Percentiles rank a stretch among this genome's conserved stretches.
Evolutionary conservation across 2,113 vertebrate species (phyloP).

Genomic region (Cephalopholis sonnerati): DNA sequence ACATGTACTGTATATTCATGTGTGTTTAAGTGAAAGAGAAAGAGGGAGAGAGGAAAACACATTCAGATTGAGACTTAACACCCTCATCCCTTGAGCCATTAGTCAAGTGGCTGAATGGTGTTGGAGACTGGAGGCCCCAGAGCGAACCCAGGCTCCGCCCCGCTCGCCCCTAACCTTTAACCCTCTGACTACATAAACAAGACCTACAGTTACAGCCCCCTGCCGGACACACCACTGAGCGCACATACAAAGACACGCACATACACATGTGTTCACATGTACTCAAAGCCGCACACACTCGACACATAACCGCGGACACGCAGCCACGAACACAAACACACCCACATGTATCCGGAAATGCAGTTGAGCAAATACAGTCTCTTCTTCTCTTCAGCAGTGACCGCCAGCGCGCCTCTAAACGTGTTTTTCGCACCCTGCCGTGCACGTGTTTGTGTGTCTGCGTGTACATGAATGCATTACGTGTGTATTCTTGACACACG

Average conservation of each 20-base stretch:
- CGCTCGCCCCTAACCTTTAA: constrained; percentile 79
- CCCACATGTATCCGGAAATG: constrained; percentile 41
- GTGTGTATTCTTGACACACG: constrained; percentile 44
- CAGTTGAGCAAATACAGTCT: constrained; percentile 29
- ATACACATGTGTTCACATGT: constrained; percentile 62
- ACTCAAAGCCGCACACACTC: constrained; percentile 17
- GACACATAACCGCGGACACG: no score
- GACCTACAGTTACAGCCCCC: constrained; percentile 81
- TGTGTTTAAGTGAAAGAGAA: constrained; percentile 27
- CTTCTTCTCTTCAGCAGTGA: constrained; percentile 14
- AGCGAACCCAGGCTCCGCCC: constrained; percentile 71
- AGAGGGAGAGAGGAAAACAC: constrained; percentile 37
- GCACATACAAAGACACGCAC: constrained; percentile 67
- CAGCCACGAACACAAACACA: constrained; percentile 14
- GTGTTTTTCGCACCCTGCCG: not conserved
- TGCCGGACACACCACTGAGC: constrained; percentile 71
- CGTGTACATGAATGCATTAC: constrained; percentile 28
- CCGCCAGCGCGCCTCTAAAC: constrained; percentile 29
- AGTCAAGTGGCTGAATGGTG: constrained; percentile 80
- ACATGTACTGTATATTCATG: constrained; percentile 26
- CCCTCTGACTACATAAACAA: constrained; percentile 80
- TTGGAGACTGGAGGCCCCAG: constrained; percentile 75
- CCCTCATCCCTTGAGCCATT: constrained; percentile 72
- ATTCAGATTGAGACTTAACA: constrained; percentile 53
- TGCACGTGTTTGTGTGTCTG: constrained; percentile 25